phyloP scores from a whole-genome alignment of 2,113 vertebrate species.

The Actinemys pallida region DNA sequence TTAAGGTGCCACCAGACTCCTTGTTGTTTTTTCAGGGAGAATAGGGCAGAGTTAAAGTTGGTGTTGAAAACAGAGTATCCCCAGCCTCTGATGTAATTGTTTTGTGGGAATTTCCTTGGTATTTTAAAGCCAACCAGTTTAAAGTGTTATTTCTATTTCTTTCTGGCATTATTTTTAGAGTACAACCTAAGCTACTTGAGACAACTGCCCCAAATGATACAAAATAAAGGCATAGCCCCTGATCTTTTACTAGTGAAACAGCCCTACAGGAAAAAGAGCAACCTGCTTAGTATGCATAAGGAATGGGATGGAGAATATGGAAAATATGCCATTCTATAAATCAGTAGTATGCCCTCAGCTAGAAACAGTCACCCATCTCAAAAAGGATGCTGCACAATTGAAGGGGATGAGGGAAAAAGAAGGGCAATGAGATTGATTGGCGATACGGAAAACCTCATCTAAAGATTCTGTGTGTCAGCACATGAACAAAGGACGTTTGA shows the following conservation, averaged over 20 bases:
- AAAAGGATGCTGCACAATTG: no score
- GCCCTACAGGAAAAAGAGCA: not conserved
- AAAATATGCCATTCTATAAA: not conserved
- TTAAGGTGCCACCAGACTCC: no score
- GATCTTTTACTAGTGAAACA: not conserved
- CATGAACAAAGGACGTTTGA: not conserved
- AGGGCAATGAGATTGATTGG: no score
- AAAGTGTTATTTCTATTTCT: not conserved
- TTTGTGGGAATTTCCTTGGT: not conserved
- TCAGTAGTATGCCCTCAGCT: accelerated
- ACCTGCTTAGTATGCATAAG: not conserved
- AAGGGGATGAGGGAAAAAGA: no score
- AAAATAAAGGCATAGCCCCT: not conserved
- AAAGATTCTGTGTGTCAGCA: not conserved
- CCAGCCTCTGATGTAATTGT: not conserved
- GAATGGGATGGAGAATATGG: not conserved
- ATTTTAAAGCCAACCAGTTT: not conserved
- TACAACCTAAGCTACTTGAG: not conserved
- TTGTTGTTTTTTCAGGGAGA: not conserved
- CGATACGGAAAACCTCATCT: no score
- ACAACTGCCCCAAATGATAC: not conserved
- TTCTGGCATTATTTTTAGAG: not conserved
- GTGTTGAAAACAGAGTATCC: not conserved
- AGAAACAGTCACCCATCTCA: no score
- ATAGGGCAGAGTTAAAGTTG: not conserved